Evolutionary conservation across 2,888 invertebrate species (phyloP), one percentile per base, ranked within the genome.

Genomic region (Patella caerulea): DNA sequence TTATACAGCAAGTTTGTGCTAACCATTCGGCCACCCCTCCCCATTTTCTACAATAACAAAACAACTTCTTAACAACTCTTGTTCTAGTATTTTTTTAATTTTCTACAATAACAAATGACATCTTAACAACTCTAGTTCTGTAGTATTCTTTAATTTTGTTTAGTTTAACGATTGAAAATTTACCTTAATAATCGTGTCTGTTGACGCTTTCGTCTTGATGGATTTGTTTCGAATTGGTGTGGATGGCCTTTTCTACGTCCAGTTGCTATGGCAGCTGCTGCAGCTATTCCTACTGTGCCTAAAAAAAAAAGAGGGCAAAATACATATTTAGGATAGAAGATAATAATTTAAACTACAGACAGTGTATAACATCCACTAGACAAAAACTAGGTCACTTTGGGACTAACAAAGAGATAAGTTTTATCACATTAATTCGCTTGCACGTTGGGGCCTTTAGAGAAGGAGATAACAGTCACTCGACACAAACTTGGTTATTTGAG

Each of bases 221-320:
- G 98, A 93, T 98, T 98, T 75, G 98, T 98, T 93, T 98, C 98
- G 92, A 98, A 98, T 79, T 97, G 96, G 93, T 98, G 98, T 70
- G 97, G 97, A 86, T 97, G 93, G 93, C 98, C 97, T 88, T 97
- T 94, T 91, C 98, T 98, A 92, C 98, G 98, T 29, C 88, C 96
- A 11, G 98, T 97, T 29, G 97, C 97, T 86, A 98, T 98, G 65
- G 98, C 98, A 71, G 98, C 98, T 5, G 98, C 98, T 3, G 98
- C 98, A 34, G 98, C 98, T 92, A 98, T 97, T 71, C 98, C 98
- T 79, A 98, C 96, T 15, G 98, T 97, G 80, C 96, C 96, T 96
- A 90, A 17, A 79, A 75, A 19, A n/a, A 2, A 34, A 70, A n/a
- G 19, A 17, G 29, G 56, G 65, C 17, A 54, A 72, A 54, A 52